These are phyloP conservation scores for Mermis nigrescens DNA, from an alignment of 2,888 invertebrate genomes.

Conservation along the genomic window DNA sequence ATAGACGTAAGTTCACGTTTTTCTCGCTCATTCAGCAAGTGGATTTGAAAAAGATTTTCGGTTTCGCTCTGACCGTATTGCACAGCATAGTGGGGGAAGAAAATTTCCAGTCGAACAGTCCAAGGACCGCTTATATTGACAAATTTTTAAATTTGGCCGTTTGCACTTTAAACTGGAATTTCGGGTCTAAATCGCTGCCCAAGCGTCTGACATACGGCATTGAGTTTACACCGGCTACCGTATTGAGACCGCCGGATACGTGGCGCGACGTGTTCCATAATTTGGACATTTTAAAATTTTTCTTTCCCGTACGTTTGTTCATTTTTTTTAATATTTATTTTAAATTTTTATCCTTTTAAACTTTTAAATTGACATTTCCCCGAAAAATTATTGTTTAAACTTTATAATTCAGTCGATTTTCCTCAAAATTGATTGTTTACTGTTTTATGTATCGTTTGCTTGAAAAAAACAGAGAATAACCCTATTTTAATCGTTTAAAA, in stretches of 20 bases:
- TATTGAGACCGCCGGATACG: conserved; percentile 44
- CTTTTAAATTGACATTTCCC: too few relatives aligned
- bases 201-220: conserved; percentile 24
- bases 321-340: not conserved
- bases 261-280: conserved; percentile 61
- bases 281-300: conserved; percentile 40
- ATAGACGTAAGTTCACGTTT: not conserved
- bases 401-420: not conserved
- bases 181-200: conserved; percentile 32
- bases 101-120: not conserved
- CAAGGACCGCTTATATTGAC: conserved; percentile 25
- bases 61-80: conserved; percentile 45
- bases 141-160: conserved; percentile 51
- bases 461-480: too few relatives aligned
- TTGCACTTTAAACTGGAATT: conserved; percentile 60
- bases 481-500: too few relatives aligned
- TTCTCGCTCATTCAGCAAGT: conserved; percentile 35
- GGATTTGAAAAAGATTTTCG: conserved; percentile 59
- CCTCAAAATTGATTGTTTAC: conserved; percentile 12
- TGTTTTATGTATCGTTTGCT: conserved; percentile 52
- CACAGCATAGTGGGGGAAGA: not conserved
- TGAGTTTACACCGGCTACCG: conserved; percentile 26
- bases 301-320: not conserved
- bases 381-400: too few relatives aligned
- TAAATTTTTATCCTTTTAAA: too few relatives aligned